Percentiles rank a stretch among this genome's conserved stretches.
Conservation (phyloP, 2,888 invertebrate species). For the Sminthurinus aureus region DNA sequence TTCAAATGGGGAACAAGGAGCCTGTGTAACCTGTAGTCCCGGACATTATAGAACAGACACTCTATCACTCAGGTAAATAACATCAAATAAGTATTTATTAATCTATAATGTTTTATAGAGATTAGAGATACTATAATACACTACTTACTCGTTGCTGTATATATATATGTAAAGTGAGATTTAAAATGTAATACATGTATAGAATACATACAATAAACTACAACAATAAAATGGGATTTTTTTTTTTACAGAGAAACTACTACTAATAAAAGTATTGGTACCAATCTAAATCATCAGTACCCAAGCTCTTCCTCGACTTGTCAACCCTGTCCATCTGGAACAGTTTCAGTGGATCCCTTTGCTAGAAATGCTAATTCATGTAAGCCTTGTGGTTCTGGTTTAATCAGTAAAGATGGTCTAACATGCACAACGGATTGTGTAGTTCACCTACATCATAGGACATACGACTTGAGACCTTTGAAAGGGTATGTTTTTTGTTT, state of each 20-base stretch:
- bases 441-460: slow-evolving; percentile 61
- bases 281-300: neutral
- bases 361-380: slow-evolving; percentile 64
- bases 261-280: slow-evolving; percentile 24
- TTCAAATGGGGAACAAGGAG: slow-evolving; percentile 32
- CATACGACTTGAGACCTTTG: slow-evolving; percentile 62
- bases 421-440: slow-evolving; percentile 65
- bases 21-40: slow-evolving; percentile 52
- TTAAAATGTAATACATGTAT: neutral
- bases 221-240: neutral
- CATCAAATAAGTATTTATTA: no score
- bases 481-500: slow-evolving; percentile 61
- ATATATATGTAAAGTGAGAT: neutral
- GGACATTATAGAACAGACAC: slow-evolving; percentile 46
- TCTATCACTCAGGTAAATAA: slow-evolving; percentile 8
- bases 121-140: no score
- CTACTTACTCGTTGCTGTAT: no score
- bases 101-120: neutral
- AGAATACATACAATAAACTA: neutral
- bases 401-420: slow-evolving; percentile 63
- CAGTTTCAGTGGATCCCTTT: slow-evolving; percentile 62
- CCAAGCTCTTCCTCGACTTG: slow-evolving; percentile 62
- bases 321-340: slow-evolving; percentile 64
- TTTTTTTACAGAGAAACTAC: slow-evolving; percentile 21
- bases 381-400: slow-evolving; percentile 65